Base-by-base conservation (phyloP, 1,140 invertebrate species). In the Holotrichia oblita region DNA sequence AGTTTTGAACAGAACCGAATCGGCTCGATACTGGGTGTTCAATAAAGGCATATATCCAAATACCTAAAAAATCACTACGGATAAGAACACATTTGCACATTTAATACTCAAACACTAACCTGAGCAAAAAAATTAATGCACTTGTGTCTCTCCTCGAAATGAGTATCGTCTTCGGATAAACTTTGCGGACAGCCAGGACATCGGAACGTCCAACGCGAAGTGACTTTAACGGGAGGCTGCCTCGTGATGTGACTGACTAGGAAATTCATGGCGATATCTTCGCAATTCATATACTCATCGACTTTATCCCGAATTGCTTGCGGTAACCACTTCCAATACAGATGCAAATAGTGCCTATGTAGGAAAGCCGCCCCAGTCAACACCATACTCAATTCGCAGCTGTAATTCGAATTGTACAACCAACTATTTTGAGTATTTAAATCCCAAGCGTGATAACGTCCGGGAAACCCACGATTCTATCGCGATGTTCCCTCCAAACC, bases 231-330 rank as follows among this genome's bases (percentile, higher is more conserved):
- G 0, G 98, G 98, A 17, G 98, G 97, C 88, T 98, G 96, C 80
- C 97, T 91, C 0, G 98, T 99, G 72, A 99, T 91, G 87, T 99
- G 98, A 10, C 98, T 95, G 34, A 99, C 96, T 0, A 99, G 91
- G 88, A 99, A 99, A 87, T 99, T 99, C 98, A 99, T 99, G 9
- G 98, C 98, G 81, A 99, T 98, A 88, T 99, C 98, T 89, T 99
- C 98, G 88, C 98, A 99, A 87, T 99, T 99, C 95, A 99, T 99
- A 83, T 96, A 97, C 87, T 99, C 96, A 87, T 99, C 98, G 10
- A 99, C 98, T 90, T 99, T 98, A 84, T 98, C 95, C 40, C 97
- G 89, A 77, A 99, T 96, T 10, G 95, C 96, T 86, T 96, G 93
- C 0, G 97, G 96, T 88, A 99, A 92, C 86, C 93, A 92, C 84